Percentiles rank a stretch among this genome's conserved stretches.
These are phyloP conservation scores for Hypocryptadius cinnamomeus DNA, from an alignment of 2,113 vertebrate species.

Conservation along the genomic window DNA sequence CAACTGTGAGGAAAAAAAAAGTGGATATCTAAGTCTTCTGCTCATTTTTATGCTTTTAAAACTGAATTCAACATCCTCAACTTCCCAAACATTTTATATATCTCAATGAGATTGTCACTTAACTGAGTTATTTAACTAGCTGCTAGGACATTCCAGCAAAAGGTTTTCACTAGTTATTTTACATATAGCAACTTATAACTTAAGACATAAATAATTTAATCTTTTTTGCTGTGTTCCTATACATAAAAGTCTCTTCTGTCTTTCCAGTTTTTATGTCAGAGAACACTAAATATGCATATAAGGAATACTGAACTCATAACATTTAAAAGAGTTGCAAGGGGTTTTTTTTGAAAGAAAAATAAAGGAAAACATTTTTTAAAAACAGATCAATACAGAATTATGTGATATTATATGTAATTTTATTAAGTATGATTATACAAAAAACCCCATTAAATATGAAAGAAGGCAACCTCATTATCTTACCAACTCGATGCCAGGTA, in stretches of 20 bases:
- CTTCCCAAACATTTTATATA: background rate
- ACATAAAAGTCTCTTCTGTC: background rate
- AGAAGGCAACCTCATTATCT: background rate
- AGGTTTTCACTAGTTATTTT: background rate
- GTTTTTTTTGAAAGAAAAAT: background rate
- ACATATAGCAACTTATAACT: background rate
- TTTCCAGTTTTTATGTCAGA: background rate
- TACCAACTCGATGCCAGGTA: conserved; percentile 70
- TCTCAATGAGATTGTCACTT: background rate
- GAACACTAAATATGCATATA: background rate
- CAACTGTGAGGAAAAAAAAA: background rate
- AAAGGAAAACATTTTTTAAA: background rate
- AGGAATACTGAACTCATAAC: background rate
- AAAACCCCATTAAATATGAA: background rate
- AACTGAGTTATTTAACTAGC: background rate
- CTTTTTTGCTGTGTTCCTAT: background rate
- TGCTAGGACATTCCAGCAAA: background rate
- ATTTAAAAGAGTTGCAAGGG: background rate
- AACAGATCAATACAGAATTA: background rate
- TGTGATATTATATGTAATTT: background rate
- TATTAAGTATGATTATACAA: background rate
- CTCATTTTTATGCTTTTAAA: background rate
- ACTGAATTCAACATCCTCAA: background rate
- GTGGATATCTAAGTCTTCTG: background rate
- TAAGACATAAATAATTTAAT: background rate